These are phyloP conservation scores for Caenorhabditis sinica DNA, from an alignment of 2,888 invertebrate genomes.

Conservation along the genomic window DNA sequence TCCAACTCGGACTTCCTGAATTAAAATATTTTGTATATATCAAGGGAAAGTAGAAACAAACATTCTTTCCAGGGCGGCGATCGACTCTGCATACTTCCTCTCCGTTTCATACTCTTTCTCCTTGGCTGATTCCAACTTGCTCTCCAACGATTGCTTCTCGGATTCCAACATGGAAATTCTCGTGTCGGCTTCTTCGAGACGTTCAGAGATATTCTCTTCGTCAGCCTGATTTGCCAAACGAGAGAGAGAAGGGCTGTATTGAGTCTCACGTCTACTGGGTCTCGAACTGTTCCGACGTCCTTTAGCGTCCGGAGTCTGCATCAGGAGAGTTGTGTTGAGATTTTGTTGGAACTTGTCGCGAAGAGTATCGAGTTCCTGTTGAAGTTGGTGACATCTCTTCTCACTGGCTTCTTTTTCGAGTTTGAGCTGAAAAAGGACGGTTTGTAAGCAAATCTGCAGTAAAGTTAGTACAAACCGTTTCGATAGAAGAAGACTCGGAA, in stretches of 20 bases:
- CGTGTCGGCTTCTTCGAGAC: conserved; percentile 8
- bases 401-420: conserved; percentile 40
- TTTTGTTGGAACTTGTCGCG: conserved; percentile 4
- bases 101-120: conserved; percentile 11
- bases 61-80: not conserved
- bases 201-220: not conserved
- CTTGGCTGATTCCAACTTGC: conserved; percentile 2
- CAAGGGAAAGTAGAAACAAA: not conserved
- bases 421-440: conserved; percentile 46
- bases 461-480: conserved; percentile 2
- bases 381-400: conserved; percentile 16
- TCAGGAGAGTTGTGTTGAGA: conserved; percentile 11
- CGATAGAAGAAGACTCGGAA: not conserved
- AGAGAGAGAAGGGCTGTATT: conserved; percentile 46
- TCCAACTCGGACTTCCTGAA: not conserved
- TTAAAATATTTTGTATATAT: not conserved
- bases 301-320: conserved; percentile 43
- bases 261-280: conserved; percentile 48
- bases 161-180: conserved; percentile 5
- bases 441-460: too few species aligned
- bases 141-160: not conserved
- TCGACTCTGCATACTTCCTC: not conserved
- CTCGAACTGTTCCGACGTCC: conserved; percentile 39
- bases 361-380: conserved; percentile 14
- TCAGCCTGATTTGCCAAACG: not conserved